Percentiles rank a stretch among this genome's conserved stretches.
These are phyloP conservation scores for Gavialis gangeticus DNA, from an alignment of 2,113 vertebrate genomes.

Conservation along the genomic window DNA sequence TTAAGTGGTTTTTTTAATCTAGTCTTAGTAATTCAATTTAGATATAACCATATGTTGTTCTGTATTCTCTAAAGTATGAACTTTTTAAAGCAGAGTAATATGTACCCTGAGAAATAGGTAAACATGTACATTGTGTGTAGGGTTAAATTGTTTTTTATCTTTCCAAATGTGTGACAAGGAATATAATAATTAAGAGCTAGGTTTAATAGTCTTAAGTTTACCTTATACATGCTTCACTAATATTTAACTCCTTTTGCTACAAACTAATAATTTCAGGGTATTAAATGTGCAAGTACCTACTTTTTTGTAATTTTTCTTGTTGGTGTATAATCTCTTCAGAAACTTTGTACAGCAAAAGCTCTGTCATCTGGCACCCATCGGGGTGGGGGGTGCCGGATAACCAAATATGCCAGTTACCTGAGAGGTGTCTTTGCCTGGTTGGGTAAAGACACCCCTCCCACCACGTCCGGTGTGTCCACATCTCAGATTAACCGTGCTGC, in stretches of 20 bases:
- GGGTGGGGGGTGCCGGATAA: too few species aligned
- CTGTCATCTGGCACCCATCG: too few species aligned
- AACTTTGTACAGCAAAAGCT: too few species aligned
- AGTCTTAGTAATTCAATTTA: neutral
- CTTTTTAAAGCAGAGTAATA: neutral
- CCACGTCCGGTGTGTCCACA: too few species aligned
- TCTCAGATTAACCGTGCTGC: too few species aligned
- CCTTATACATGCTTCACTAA: neutral
- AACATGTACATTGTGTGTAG: neutral
- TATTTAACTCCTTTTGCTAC: neutral
- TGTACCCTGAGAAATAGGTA: neutral
- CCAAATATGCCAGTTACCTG: too few species aligned
- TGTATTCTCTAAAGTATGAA: neutral
- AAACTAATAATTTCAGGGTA: fast-evolving
- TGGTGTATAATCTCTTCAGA: neutral
- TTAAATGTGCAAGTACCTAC: neutral
- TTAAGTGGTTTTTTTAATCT: neutral
- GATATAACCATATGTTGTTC: neutral
- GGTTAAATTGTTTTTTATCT: neutral
- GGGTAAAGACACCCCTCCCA: too few species aligned
- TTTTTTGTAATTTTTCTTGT: neutral
- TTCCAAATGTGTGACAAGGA: too few species aligned
- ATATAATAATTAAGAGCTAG: neutral
- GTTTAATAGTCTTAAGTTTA: neutral
- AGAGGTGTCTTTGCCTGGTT: too few species aligned